Evolutionary conservation across 1,140 invertebrate genomes (phyloP), one percentile per base, ranked within the genome.

Genomic region (Wasmannia auropunctata): DNA sequence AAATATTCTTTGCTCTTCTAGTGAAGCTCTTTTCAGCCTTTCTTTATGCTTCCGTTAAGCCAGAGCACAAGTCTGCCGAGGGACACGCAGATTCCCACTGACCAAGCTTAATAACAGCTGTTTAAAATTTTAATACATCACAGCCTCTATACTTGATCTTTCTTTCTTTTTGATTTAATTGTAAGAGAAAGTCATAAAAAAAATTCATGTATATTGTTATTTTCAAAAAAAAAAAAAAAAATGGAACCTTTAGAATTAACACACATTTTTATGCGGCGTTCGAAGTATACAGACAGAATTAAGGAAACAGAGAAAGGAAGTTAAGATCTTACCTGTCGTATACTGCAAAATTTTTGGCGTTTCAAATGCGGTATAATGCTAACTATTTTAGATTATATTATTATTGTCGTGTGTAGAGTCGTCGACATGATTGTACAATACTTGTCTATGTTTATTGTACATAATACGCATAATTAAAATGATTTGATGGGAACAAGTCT

Each of bases 391-490:
- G 85, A 83, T 88, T n/a, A 80, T 85, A 89, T 87, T 87, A 83
- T 65, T 86, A 88, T 75, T 69, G 88, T 72, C 65, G 75, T 87
- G 62, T 86, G 74, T 80, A 90, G 62, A 65, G 70, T 86, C 85
- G 85, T 74, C 75, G 77, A 88, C 76, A 85, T 65, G 31, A 90
- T 43, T 62, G 74, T 62, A 62, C 87, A 85, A 76, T 89, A 89
- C 88, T 85, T 90, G 72, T 86, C 85, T 86, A 88, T 89, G 83
- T 90, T 77, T 91, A 86, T 86, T 91, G 90, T 92, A 91, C 86
- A 91, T 91, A 91, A 89, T 89, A 91, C 43, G 60, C 81, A 76
- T 87, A 85, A 87, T 87, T 88, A 83, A 86, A 91, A 70, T 86
- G 62, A 88, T 92, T 88, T 85, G 51, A 90, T 89, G 70, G 87